Evolutionary conservation across 2,113 vertebrate species (phyloP).

Genomic region (Bucco capensis): DNA sequence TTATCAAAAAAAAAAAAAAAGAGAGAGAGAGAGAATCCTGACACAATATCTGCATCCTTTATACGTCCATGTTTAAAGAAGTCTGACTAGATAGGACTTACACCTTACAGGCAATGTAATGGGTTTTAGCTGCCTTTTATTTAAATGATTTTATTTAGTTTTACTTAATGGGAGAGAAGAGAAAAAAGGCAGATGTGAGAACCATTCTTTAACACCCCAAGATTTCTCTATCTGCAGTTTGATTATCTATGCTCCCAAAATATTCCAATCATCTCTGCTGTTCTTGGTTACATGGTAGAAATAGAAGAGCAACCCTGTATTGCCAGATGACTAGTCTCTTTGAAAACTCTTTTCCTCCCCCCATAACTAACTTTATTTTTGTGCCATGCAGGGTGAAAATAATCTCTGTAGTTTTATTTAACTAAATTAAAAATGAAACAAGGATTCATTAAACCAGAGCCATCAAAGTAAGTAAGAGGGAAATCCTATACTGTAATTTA

Average conservation of each 20-base stretch:
- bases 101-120: not conserved
- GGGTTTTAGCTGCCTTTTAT: not conserved
- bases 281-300: not conserved
- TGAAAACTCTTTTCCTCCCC: not conserved
- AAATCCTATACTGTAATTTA: not conserved
- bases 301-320: not conserved
- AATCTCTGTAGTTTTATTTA: not conserved
- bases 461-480: not conserved
- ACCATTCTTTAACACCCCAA: not conserved
- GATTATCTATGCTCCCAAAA: not conserved
- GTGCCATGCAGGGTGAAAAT: not conserved
- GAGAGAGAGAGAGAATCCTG: not conserved
- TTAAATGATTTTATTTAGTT: not conserved
- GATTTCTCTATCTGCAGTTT: not conserved
- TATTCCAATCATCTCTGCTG: not conserved
- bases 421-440: not conserved
- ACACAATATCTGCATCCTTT: not conserved
- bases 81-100: not conserved
- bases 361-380: not conserved
- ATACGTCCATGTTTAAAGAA: constrained; percentile 27
- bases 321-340: not conserved
- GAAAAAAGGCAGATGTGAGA: not conserved
- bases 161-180: not conserved
- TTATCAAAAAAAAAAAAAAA: not conserved
- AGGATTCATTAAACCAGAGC: not conserved